Percentiles rank a stretch among this genome's conserved stretches.
phyloP scores from a whole-genome alignment of 2,113 vertebrate genomes.

The Noturus placidus region DNA sequence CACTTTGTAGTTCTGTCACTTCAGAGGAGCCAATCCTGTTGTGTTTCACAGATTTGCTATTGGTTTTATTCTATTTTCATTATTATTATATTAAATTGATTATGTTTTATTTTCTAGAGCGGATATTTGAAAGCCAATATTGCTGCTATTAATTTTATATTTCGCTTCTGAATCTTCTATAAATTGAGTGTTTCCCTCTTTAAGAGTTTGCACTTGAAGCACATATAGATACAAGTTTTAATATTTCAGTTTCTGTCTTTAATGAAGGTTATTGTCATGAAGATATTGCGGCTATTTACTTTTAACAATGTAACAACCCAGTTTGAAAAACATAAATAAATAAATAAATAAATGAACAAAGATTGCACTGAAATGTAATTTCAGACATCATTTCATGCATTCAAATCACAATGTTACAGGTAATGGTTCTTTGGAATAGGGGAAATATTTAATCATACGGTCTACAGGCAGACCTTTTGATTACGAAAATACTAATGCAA shows the following conservation, averaged over 20 bases:
- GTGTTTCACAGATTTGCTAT: not conserved
- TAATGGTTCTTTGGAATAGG: not conserved
- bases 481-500: not conserved
- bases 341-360: not conserved
- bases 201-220: not conserved
- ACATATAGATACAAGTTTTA: not conserved
- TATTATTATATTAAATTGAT: not conserved
- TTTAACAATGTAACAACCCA: not conserved
- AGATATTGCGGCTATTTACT: not conserved
- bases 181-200: not conserved
- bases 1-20: constrained; percentile 2
- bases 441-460: not conserved
- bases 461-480: not conserved
- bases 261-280: not conserved
- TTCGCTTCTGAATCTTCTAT: not conserved
- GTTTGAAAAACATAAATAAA: not conserved
- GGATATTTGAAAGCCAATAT: not conserved
- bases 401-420: not conserved
- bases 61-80: not conserved
- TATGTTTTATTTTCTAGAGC: too few species aligned
- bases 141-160: not conserved
- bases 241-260: not conserved
- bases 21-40: constrained; percentile 34
- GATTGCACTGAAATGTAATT: not conserved
- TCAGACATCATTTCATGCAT: not conserved